phyloP scores from a whole-genome alignment of 2,797 vertebrate genomes.

The Gymnothorax javanicus region DNA sequence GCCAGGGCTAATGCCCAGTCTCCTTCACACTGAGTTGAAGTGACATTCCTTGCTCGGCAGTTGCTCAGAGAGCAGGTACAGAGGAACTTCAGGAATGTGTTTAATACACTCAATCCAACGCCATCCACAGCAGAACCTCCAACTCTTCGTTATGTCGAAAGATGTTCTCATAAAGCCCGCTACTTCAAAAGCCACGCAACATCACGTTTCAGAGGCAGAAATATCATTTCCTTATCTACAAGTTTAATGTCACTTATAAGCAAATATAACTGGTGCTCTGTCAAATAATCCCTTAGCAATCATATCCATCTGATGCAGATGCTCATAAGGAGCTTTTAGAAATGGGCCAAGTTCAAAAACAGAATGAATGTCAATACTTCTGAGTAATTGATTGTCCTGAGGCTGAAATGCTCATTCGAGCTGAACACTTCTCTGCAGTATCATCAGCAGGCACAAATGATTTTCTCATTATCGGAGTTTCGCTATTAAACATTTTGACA shows the following conservation, averaged over 20 bases:
- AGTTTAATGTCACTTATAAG: background rate
- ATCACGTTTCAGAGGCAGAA: background rate
- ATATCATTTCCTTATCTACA: conserved; percentile 6
- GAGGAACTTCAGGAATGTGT: background rate
- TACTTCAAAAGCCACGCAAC: conserved; percentile 2
- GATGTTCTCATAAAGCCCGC: background rate
- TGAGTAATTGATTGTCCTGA: background rate
- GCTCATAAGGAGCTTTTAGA: conserved; percentile 15
- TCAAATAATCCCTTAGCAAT: background rate
- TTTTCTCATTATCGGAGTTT: conserved; percentile 16
- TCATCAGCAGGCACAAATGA: conserved; percentile 14
- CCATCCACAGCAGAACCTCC: background rate
- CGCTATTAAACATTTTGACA: background rate
- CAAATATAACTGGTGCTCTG: background rate
- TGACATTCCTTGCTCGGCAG: conserved; percentile 11
- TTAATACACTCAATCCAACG: background rate
- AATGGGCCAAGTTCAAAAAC: conserved; percentile 18
- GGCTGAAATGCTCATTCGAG: conserved; percentile 1
- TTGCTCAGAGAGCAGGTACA: background rate
- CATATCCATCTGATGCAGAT: background rate
- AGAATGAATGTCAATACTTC: conserved; percentile 2
- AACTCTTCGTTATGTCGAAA: background rate
- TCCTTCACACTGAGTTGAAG: background rate
- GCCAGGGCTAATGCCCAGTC: background rate
- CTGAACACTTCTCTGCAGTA: background rate